phyloP scores from a whole-genome alignment of 2,888 invertebrate species.

The Drosophila borealis region DNA sequence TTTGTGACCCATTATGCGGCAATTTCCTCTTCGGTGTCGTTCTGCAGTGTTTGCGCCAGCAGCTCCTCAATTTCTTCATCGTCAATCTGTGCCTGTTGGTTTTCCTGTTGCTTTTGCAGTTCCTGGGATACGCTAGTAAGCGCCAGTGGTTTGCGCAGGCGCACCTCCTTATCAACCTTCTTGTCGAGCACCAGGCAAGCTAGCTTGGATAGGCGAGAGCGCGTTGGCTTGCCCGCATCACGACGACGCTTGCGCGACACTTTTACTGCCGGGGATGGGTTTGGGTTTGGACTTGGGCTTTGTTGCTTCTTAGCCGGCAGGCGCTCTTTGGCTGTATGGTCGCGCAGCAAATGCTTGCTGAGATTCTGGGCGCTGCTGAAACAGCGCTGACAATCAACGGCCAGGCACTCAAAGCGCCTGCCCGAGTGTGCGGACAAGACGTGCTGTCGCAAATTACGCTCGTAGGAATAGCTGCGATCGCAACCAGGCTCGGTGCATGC shows the following conservation, averaged over 20 bases:
- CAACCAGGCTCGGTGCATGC: constrained; percentile 84
- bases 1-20: neutral
- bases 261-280: neutral
- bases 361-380: constrained; percentile 80
- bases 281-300: neutral
- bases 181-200: constrained; percentile 73
- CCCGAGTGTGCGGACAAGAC: constrained; percentile 86
- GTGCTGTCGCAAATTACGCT: constrained; percentile 87
- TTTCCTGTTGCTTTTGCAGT: constrained; percentile 1
- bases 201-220: constrained; percentile 73
- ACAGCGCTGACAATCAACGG: constrained; percentile 71
- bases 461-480: constrained; percentile 85
- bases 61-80: constrained; percentile 2
- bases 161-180: constrained; percentile 69
- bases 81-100: constrained; percentile 2
- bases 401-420: constrained; percentile 85
- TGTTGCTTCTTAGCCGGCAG: neutral
- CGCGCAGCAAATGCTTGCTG: constrained; percentile 67
- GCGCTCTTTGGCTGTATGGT: constrained; percentile 44
- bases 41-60: neutral
- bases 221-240: constrained; percentile 76
- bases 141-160: constrained; percentile 57
- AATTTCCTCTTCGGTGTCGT: neutral
- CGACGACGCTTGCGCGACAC: constrained; percentile 71
- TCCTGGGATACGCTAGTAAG: constrained; percentile 50